A percentile compares a stretch with the other conserved stretches of the same genome.
Evolutionary conservation across 64 coral and sea anemone genomes (phyloP).

Genomic region (Stylophora pistillata): DNA sequence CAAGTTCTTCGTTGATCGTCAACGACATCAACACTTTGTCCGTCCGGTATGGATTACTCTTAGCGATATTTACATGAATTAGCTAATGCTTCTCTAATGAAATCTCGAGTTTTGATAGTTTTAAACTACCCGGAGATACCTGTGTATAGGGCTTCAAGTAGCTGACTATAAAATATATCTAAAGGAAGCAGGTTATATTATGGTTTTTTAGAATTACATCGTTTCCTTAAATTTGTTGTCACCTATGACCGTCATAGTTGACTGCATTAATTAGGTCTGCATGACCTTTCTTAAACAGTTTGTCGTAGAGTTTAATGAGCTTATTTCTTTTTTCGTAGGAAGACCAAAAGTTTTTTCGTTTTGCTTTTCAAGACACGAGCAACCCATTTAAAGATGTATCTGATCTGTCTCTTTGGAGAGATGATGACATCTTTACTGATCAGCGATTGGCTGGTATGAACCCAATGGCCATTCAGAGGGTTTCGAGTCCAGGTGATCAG

Average conservation of each 20-base stretch:
- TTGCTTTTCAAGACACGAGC: constrained; percentile 39
- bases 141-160: too few species aligned
- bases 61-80: not conserved
- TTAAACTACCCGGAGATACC: too few species aligned
- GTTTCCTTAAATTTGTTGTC: not conserved
- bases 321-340: constrained; percentile 16
- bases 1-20: constrained; percentile 29
- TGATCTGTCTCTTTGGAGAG: constrained; percentile 50
- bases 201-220: too few species aligned
- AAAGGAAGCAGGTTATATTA: too few species aligned
- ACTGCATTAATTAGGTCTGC: too few species aligned
- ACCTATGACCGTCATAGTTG: too few species aligned
- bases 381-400: constrained; percentile 51
- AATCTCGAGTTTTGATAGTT: too few species aligned
- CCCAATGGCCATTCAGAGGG: constrained; percentile 57
- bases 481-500: constrained; percentile 22
- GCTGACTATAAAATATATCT: too few species aligned
- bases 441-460: constrained; percentile 64
- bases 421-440: constrained; percentile 58
- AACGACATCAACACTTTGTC: not conserved
- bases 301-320: not conserved
- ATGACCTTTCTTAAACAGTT: too few species aligned
- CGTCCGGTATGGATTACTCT: not conserved
- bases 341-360: constrained; percentile 53
- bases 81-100: not conserved